Conservation (phyloP, 2,113 vertebrate genomes). For the Glareola pratincola region DNA sequence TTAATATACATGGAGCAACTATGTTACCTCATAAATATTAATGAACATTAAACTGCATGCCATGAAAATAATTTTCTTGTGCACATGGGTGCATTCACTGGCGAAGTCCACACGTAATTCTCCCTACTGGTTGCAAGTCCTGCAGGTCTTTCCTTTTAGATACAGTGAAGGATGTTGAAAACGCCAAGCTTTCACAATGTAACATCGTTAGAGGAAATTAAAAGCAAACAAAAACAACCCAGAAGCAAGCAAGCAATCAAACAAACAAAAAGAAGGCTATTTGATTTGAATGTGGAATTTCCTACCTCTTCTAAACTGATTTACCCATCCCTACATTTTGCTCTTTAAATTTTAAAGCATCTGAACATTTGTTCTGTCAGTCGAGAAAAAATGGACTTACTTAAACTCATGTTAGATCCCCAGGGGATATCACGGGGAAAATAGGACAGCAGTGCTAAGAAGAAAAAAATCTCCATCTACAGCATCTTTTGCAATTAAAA, state of each 20-base stretch:
- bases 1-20: background rate
- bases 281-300: background rate
- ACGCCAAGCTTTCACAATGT: background rate
- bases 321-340: background rate
- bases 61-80: background rate
- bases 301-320: background rate
- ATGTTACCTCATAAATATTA: background rate
- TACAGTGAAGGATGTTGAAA: background rate
- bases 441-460: slow-evolving; percentile 60
- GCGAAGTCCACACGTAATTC: background rate
- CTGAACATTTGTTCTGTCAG: slow-evolving; percentile 63
- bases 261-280: background rate
- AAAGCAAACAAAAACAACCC: background rate
- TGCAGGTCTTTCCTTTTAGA: background rate
- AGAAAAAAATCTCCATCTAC: slow-evolving; percentile 44
- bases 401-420: slow-evolving; percentile 62
- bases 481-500: slow-evolving; percentile 57
- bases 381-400: slow-evolving; percentile 62
- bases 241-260: background rate
- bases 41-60: background rate
- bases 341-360: slow-evolving; percentile 70
- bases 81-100: background rate
- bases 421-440: slow-evolving; percentile 27
- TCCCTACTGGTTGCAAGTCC: background rate
- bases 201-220: background rate